A percentile compares a stretch with the other conserved stretches of the same genome.
These are phyloP conservation scores for Strigamia crassipes DNA, from an alignment of 2,888 invertebrate species.

Conservation along the genomic window DNA sequence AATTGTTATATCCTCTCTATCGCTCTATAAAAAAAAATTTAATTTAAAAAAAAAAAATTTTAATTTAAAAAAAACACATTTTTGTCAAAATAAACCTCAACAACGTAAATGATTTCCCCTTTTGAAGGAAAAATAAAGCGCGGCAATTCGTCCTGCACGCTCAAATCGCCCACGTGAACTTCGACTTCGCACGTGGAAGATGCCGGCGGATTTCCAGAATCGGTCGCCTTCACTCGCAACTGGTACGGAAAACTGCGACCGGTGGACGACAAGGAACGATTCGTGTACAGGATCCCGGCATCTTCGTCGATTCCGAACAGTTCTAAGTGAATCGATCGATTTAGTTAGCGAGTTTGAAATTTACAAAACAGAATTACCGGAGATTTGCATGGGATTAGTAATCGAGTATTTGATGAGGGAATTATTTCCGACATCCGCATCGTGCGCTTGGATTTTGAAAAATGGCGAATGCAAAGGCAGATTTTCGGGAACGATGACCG, in stretches of 20 bases:
- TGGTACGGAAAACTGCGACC: conserved; percentile 76
- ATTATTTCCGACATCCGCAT: conserved; percentile 76
- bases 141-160: conserved; percentile 79
- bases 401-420: conserved; percentile 76
- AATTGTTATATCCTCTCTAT: conserved; percentile 72
- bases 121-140: conserved; percentile 71
- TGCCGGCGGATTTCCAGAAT: conserved; percentile 66
- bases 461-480: conserved; percentile 58
- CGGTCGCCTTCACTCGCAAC: conserved; percentile 70
- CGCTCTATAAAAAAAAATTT: conserved; percentile 67
- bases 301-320: conserved; percentile 70
- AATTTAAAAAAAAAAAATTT: too few species aligned
- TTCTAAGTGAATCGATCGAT: conserved; percentile 59
- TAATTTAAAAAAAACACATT: too few species aligned
- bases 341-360: background rate
- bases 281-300: conserved; percentile 72
- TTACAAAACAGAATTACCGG: background rate
- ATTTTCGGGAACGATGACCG: conserved; percentile 76
- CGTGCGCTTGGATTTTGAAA: conserved; percentile 64
- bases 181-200: conserved; percentile 67
- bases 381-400: background rate
- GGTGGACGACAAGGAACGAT: conserved; percentile 71
- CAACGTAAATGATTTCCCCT: conserved; percentile 71
- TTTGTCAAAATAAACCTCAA: too few species aligned
- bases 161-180: conserved; percentile 72